Percentiles rank a stretch among this genome's conserved stretches.
Conservation (phyloP, 2,113 vertebrate species). For the Ochotona princeps region DNA sequence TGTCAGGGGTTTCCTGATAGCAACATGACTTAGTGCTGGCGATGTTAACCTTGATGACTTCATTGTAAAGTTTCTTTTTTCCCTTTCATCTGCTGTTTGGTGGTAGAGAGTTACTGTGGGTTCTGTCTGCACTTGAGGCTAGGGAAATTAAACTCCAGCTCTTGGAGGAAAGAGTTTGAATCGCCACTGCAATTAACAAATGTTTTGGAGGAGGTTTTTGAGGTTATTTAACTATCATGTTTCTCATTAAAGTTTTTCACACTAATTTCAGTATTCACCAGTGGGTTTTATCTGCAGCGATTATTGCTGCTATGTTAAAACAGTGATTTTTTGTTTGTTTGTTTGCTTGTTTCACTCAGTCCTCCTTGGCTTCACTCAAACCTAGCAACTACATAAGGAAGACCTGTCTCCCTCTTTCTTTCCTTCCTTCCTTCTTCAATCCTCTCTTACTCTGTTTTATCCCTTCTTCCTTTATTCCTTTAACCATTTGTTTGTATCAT, state of each 20-base stretch:
- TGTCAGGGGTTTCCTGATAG: neutral
- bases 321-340: neutral
- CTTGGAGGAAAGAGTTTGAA: neutral
- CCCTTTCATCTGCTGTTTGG: neutral
- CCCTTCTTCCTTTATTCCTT: neutral
- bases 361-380: neutral
- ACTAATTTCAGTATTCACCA: neutral
- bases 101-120: neutral
- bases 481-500: neutral
- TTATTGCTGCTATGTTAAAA: neutral
- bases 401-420: neutral
- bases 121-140: neutral
- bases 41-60: neutral
- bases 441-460: no score
- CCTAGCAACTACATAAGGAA: neutral
- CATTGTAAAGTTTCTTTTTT: neutral
- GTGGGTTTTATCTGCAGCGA: neutral
- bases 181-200: neutral
- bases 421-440: no score
- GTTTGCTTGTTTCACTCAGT: neutral
- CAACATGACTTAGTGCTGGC: neutral
- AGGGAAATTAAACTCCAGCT: neutral
- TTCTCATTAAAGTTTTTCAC: neutral
- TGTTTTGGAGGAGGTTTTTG: conserved; percentile 1
- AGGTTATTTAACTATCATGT: neutral